Conservation (phyloP, 2,797 vertebrate genomes). For the Scyliorhinus canicula region DNA sequence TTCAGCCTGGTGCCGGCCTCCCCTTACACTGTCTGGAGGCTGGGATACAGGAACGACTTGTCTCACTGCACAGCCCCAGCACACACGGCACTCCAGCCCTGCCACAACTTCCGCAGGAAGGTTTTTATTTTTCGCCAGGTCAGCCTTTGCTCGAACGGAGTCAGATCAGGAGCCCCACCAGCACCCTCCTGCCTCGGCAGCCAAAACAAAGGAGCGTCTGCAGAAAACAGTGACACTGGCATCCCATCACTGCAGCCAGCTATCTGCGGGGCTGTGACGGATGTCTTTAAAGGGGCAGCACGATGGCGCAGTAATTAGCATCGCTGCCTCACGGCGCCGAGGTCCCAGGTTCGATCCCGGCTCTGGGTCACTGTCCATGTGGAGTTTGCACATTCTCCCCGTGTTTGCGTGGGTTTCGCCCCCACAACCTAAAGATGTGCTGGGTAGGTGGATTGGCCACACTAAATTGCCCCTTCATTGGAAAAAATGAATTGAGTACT, state of each 20-base stretch:
- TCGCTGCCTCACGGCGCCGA: no score
- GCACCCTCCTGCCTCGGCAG: no score
- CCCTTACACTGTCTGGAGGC: conserved; percentile 55
- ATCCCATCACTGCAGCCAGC: not conserved
- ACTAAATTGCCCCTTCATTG: no score
- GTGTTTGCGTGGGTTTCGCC: no score
- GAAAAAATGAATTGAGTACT: no score
- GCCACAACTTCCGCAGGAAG: conserved; percentile 52
- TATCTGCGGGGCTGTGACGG: not conserved
- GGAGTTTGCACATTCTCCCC: no score
- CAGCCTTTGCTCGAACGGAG: conserved; percentile 50
- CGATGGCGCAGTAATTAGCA: no score
- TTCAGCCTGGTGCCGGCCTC: conserved; percentile 54
- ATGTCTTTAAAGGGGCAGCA: not conserved
- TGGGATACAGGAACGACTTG: conserved; percentile 53
- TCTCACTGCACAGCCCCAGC: conserved; percentile 51
- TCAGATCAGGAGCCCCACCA: conserved; percentile 44
- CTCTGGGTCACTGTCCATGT: no score
- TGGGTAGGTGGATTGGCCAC: no score
- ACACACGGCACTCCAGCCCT: conserved; percentile 50
- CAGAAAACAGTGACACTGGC: not conserved
- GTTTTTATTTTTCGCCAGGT: conserved; percentile 47
- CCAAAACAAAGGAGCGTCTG: conserved; percentile 32
- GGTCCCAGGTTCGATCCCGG: no score
- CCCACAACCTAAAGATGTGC: no score